Conservation (phyloP, 2,113 vertebrate genomes). For the Misgurnus mizolepis region DNA sequence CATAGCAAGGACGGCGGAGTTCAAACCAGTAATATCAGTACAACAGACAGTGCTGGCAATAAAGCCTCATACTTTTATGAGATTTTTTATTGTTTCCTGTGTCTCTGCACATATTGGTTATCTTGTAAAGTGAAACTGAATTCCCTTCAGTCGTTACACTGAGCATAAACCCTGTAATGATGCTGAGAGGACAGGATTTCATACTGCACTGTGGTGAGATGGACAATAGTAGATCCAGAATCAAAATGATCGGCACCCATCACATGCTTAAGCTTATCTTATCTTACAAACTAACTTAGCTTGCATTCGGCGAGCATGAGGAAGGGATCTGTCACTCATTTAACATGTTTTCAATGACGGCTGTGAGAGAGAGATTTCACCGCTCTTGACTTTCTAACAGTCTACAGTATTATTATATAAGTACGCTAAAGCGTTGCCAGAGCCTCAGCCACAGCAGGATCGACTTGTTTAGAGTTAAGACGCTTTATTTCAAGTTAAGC, state of each 20-base stretch:
- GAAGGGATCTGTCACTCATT: conserved; percentile 4
- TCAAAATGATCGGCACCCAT: conserved; percentile 64
- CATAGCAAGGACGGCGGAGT: neutral
- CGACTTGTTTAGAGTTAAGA: conserved; percentile 54
- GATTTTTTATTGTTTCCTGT: neutral
- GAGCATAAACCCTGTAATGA: conserved; percentile 2
- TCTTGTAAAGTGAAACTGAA: neutral
- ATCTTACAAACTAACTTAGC: neutral
- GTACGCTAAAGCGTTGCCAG: neutral
- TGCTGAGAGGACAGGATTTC: neutral
- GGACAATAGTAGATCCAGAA: conserved; percentile 60
- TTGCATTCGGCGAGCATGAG: neutral
- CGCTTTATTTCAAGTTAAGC: conserved; percentile 58
- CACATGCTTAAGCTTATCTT: conserved; percentile 35
- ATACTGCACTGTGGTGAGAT: conserved; percentile 43
- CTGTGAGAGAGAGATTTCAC: conserved; percentile 13
- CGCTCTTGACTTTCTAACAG: neutral
- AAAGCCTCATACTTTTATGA: neutral
- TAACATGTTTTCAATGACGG: conserved; percentile 1
- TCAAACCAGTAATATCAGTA: neutral
- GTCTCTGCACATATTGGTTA: neutral
- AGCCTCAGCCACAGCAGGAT: conserved; percentile 8
- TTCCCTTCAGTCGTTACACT: neutral
- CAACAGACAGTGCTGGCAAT: neutral
- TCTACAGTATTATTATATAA: neutral